Evolutionary conservation across 2,888 invertebrate species (phyloP).

Genomic region (Caenorhabditis macrosperma): DNA sequence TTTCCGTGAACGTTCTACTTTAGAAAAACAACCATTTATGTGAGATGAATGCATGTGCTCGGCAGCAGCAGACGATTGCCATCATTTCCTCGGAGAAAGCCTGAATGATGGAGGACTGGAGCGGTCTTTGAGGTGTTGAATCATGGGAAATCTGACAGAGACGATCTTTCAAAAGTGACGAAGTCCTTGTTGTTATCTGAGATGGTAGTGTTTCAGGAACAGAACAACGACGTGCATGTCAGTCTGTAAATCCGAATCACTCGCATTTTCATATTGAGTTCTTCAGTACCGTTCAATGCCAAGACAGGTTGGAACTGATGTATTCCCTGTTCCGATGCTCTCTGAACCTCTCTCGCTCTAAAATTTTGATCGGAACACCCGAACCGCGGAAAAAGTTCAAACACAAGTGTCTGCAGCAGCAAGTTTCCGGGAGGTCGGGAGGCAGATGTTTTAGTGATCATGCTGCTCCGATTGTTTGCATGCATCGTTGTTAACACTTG

Average conservation of each 20-base stretch:
- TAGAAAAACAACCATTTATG: conserved; percentile 8
- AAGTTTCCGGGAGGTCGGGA: conserved; percentile 27
- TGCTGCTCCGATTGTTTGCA: conserved; percentile 24
- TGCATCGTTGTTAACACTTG: conserved; percentile 30
- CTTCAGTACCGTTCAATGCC: too few species aligned
- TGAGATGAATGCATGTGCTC: too few species aligned
- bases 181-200: too few species aligned
- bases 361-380: conserved; percentile 35
- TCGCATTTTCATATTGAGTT: too few species aligned
- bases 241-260: too few species aligned
- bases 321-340: not conserved
- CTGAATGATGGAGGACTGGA: conserved; percentile 13
- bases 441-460: conserved; percentile 36
- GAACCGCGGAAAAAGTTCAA: conserved; percentile 1
- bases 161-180: not conserved
- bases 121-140: not conserved
- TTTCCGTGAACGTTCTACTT: conserved; percentile 14
- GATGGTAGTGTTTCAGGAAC: too few species aligned
- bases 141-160: not conserved
- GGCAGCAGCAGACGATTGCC: not conserved
- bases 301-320: not conserved
- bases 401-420: not conserved
- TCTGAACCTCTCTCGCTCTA: not conserved
- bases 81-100: conserved; percentile 11
- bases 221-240: too few species aligned